Evolutionary conservation across 2,113 vertebrate genomes (phyloP), one percentile per base, ranked within the genome.

Genomic region (Oxyura jamaicensis): DNA sequence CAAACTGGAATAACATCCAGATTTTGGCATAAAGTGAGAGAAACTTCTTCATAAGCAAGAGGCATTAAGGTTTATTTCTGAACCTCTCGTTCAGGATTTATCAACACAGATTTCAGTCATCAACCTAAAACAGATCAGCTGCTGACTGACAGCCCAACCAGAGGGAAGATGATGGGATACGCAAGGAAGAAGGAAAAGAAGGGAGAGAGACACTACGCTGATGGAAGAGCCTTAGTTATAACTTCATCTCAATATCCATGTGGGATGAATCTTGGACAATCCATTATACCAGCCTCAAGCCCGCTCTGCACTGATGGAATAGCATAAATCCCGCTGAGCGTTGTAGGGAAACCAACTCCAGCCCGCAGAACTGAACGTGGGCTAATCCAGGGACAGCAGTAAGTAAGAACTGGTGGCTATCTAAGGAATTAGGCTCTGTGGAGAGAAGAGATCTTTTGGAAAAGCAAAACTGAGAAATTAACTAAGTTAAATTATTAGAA

Each of bases 161-260:
- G 58, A 88, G 35, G n/a, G 1, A 1, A 3, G 0, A 39, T 2
- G 2, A 13, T 10, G 21, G 25, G 18, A 72, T 12, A 67, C 31
- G 20, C 36, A 42, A 73, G 29, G 23, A 69, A 72, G 11, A 55
- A 81, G 25, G 52, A 59, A 86, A 28, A 31, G 53, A 48, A 83
- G 13, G 29, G 23, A 52, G 31, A 75, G 33, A 28, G 20, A 76
- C 31, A 10, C 11, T 25, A 26, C 23, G 22, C 5, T 8, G 31
- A 81, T 23, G 2, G 35, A 75, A 71, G 10, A 42, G 11, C 36
- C 17, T 55, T 13, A 48, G 36, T 19, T 62, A 11, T 13, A 79
- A 79, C 41, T 63, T 73, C 2, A 2, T 73, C 58, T 83, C 53
- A 53, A 3, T 21, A 66, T 31, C 35, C 6, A 3, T 1, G 1